Conservation (phyloP, 2,113 vertebrate species). For the Corythornis cristatus region DNA sequence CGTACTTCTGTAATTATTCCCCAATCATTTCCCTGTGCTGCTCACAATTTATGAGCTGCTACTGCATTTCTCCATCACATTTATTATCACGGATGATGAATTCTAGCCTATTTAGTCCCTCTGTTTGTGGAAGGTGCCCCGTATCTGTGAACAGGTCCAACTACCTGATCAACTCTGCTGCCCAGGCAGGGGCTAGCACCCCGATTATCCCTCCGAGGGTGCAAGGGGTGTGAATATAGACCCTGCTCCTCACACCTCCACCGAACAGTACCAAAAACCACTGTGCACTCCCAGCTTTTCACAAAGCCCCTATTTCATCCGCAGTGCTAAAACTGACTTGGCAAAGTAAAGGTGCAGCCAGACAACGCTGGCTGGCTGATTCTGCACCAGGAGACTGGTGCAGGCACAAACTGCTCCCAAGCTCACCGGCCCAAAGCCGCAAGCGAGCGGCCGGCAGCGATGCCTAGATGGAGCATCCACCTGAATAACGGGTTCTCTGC, state of each 20-base stretch:
- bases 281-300: neutral
- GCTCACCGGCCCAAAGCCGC: neutral
- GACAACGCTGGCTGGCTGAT: neutral
- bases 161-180: neutral
- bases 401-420: neutral
- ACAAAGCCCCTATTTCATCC: neutral
- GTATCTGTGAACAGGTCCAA: neutral
- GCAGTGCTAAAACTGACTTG: neutral
- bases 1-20: neutral
- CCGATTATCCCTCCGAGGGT: neutral
- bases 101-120: neutral
- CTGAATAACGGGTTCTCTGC: neutral
- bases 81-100: neutral
- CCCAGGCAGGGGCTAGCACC: neutral
- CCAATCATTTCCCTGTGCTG: neutral
- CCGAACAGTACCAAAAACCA: neutral
- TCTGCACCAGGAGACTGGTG: neutral
- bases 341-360: neutral
- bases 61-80: neutral
- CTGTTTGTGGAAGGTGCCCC: neutral
- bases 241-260: rapidly evolving
- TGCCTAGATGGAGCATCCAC: neutral
- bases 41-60: neutral
- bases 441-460: neutral
- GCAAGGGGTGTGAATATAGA: neutral